Evolutionary conservation across 1,140 invertebrate species (phyloP).

Genomic region (Cydia fagiglandana): DNA sequence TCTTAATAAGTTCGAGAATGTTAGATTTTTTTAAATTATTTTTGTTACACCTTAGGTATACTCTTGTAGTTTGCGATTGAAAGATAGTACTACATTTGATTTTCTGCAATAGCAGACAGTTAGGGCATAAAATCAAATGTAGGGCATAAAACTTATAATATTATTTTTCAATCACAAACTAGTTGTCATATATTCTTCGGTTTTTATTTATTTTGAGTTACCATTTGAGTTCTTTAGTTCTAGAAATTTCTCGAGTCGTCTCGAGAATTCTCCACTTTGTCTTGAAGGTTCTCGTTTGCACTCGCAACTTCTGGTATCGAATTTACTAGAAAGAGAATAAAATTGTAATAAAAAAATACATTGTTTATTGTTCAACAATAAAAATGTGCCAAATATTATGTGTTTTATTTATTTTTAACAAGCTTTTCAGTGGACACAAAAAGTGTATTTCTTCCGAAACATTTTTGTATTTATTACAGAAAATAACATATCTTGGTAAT

Average conservation of each 20-base stretch:
- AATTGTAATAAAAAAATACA: slow-evolving; percentile 21
- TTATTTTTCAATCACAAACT: background rate
- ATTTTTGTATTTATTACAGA: too few relatives aligned
- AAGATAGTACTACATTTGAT: too few relatives aligned
- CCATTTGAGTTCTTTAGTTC: background rate
- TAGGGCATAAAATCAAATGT: background rate
- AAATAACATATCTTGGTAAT: too few relatives aligned
- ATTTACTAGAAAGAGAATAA: slow-evolving; percentile 18
- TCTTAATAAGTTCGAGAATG: too few relatives aligned
- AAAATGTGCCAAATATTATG: slow-evolving; percentile 24
- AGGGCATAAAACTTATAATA: too few relatives aligned
- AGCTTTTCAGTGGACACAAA: too few relatives aligned
- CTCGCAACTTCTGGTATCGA: slow-evolving; percentile 22
- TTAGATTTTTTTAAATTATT: too few relatives aligned
- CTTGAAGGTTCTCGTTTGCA: slow-evolving; percentile 17
- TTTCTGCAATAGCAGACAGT: background rate
- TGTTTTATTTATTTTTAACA: background rate
- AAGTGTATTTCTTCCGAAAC: too few relatives aligned
- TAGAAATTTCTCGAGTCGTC: background rate
- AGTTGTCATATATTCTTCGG: background rate
- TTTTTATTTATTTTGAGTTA: background rate
- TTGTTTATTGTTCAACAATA: slow-evolving; percentile 31
- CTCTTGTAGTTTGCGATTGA: too few relatives aligned
- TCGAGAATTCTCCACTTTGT: slow-evolving; percentile 2
- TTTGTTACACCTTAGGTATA: too few relatives aligned